phyloP scores from a whole-genome alignment of 2,888 invertebrate species.

The Lithosia quadra region DNA sequence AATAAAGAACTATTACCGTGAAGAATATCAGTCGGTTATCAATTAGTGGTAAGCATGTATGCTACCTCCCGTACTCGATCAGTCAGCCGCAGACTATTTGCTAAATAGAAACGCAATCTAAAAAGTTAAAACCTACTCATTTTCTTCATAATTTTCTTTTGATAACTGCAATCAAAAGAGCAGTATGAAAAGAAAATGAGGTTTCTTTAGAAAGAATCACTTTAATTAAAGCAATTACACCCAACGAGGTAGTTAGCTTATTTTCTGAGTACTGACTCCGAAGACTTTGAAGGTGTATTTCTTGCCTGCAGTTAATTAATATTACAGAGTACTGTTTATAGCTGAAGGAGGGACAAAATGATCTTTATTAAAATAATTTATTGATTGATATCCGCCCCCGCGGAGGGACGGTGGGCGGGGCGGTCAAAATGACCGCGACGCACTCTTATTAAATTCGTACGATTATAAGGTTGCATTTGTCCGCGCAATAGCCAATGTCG shows the following conservation, averaged over 20 bases:
- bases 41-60: too few relatives aligned
- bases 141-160: not conserved
- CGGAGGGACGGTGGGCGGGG: too few relatives aligned
- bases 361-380: too few relatives aligned
- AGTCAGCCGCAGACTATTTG: not conserved
- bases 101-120: not conserved
- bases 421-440: too few relatives aligned
- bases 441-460: too few relatives aligned
- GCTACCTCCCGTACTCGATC: too few relatives aligned
- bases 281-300: not conserved
- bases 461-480: too few relatives aligned
- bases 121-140: constrained; percentile 13
- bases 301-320: not conserved
- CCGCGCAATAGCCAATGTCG: too few relatives aligned
- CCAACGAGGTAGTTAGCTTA: not conserved
- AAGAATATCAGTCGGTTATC: too few relatives aligned
- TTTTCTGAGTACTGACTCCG: not conserved
- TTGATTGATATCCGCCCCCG: too few relatives aligned
- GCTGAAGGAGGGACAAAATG: too few relatives aligned
- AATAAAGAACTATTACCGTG: too few relatives aligned
- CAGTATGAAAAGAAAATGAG: constrained; percentile 14
- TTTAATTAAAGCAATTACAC: constrained; percentile 23
- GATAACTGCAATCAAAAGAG: constrained; percentile 16
- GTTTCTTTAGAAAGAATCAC: constrained; percentile 15
- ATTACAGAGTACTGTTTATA: not conserved